Evolutionary conservation across 2,797 vertebrate species (phyloP), one percentile per base, ranked within the genome.

Genomic region (Hypotaenidia philippensis): DNA sequence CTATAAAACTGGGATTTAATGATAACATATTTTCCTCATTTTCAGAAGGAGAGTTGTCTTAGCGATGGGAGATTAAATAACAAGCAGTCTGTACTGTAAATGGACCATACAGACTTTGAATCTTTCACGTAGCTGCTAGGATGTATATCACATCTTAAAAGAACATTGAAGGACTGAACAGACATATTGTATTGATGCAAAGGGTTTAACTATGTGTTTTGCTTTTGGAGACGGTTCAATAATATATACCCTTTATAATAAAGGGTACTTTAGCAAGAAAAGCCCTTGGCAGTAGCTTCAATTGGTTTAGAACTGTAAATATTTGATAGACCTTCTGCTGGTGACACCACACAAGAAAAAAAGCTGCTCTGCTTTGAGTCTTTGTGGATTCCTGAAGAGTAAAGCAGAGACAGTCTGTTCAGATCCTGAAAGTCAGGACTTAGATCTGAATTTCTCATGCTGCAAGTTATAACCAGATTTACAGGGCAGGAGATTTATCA

Each of bases 1-100:
- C 63, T 85, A 71, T 83, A 86, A 95, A 93, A 61, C 45, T 69
- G 26, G 60, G 44, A 89, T 97, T 94, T 95, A 92, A 95, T 61
- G 82, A 87, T 55, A 83, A 68, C 0, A 5, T 44, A n/a, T 83
- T 85, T 84, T 68, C n/a, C 41, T 89, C 78, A 53, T 94, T 95
- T 96, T 36, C 53, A 90, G 34, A 27, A 93, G 45, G 75, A 90
- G n/a, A 49, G n/a, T 85, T 90, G 61, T 91, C 80, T 79, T 50
- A 74, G 41, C 47, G 49, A 88, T 57, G 29, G 29, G 68, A 72
- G 80, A 68, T 81, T 71, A 95, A 95, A 87, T 49, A 92, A 70
- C 52, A 90, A 65, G 26, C 45, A 57, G 14, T 38, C 22, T 63
- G n/a, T 74, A 45, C 26, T 91, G 69, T 40, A 52, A 93, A 52